Conservation (phyloP, 2,113 vertebrate species). For the Istiophorus platypterus region DNA sequence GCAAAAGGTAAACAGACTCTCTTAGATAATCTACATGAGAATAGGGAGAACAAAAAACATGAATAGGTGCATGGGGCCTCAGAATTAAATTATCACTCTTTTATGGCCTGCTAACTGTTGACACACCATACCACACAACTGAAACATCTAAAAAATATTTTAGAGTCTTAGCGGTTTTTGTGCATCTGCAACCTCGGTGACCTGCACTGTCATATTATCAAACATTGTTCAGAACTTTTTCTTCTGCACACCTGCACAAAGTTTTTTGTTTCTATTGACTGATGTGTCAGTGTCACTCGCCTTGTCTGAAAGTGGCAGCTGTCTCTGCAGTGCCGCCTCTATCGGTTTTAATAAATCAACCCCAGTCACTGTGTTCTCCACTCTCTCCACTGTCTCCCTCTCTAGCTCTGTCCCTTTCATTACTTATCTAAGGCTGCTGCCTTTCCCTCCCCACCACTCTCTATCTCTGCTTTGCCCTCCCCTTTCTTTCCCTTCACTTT, state of each 20-base stretch:
- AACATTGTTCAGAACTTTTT: conserved; percentile 17
- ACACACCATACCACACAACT: not conserved
- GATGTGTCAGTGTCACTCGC: conserved; percentile 38
- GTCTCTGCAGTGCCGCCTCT: conserved; percentile 50
- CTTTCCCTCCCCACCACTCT: conserved; percentile 35
- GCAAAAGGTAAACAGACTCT: conserved; percentile 4
- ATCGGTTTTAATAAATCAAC: conserved; percentile 70
- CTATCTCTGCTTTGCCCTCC: conserved; percentile 46
- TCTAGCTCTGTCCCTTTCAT: conserved; percentile 37
- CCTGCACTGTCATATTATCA: not conserved
- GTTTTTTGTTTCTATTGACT: conserved; percentile 48
- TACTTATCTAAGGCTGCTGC: conserved; percentile 53
- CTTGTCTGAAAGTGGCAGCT: conserved; percentile 69
- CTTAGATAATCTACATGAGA: not conserved
- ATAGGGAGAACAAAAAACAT: not conserved
- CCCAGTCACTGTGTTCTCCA: conserved; percentile 37
- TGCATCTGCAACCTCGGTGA: not conserved
- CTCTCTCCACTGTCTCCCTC: not conserved
- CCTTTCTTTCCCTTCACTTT: conserved; percentile 48
- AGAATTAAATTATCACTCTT: not conserved
- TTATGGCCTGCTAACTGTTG: not conserved
- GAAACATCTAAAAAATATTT: conserved; percentile 11
- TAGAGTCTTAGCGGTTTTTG: conserved; percentile 11
- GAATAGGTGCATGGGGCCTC: not conserved
- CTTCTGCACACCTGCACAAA: conserved; percentile 1